Evolutionary conservation across 1,140 invertebrate genomes (phyloP).

Genomic region (Brachionus paranguensis): DNA sequence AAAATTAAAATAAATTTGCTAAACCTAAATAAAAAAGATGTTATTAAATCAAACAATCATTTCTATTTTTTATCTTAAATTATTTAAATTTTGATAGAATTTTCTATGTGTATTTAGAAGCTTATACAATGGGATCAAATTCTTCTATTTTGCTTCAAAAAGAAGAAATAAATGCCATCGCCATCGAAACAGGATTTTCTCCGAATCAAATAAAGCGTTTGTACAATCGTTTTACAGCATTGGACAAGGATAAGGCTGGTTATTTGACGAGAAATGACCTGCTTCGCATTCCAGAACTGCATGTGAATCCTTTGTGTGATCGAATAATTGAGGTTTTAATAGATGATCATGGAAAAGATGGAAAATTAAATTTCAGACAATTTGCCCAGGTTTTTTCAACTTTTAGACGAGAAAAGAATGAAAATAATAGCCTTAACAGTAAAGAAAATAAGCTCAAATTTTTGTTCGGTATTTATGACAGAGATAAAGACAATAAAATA

Average conservation of each 20-base stretch:
- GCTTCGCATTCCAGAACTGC: constrained; percentile 81
- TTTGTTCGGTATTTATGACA: constrained; percentile 40
- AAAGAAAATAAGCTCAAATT: constrained; percentile 40
- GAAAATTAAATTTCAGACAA: constrained; percentile 91
- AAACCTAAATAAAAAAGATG: background rate
- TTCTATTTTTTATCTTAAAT: background rate
- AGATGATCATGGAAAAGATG: constrained; percentile 56
- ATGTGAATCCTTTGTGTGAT: constrained; percentile 92
- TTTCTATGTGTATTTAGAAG: background rate
- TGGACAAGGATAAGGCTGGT: constrained; percentile 89
- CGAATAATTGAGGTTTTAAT: constrained; percentile 65
- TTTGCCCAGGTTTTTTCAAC: constrained; percentile 93
- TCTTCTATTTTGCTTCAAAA: constrained; percentile 22
- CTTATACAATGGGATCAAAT: constrained; percentile 33
- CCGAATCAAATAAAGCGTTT: constrained; percentile 89
- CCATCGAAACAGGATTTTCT: constrained; percentile 64
- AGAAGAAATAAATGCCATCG: constrained; percentile 21
- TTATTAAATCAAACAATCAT: background rate
- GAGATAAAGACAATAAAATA: constrained; percentile 36
- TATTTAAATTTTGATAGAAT: background rate
- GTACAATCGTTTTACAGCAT: constrained; percentile 89
- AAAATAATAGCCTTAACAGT: background rate
- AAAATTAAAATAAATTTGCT: background rate
- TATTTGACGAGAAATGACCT: constrained; percentile 79
- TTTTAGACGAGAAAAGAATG: constrained; percentile 67